Percentiles rank a stretch among this genome's conserved stretches.
Conservation (phyloP, 2,888 invertebrate genomes). For the Pammene fasciana region DNA sequence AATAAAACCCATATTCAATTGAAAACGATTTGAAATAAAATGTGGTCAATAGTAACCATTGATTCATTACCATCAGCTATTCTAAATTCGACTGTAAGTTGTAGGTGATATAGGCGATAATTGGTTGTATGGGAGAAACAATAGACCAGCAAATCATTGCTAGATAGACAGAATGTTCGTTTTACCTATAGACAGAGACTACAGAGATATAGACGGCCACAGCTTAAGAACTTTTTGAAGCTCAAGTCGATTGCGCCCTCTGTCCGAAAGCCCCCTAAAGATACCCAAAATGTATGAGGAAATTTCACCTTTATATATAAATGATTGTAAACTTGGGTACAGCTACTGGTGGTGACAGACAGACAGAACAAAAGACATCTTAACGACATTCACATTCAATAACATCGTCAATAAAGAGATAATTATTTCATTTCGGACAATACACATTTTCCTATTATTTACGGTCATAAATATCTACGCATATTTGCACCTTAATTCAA, state of each 20-base stretch:
- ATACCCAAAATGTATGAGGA: too few species aligned
- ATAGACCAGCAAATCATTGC: conserved; percentile 29
- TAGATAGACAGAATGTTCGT: conserved; percentile 31
- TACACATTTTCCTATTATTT: conserved; percentile 1
- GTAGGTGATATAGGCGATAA: not conserved
- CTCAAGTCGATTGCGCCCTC: too few species aligned
- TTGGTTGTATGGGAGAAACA: conserved; percentile 14
- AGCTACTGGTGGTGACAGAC: too few species aligned
- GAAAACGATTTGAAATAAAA: conserved; percentile 16
- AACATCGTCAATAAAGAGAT: conserved; percentile 17
- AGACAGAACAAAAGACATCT: too few species aligned
- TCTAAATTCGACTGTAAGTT: conserved; percentile 1
- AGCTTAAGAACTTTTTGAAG: too few species aligned
- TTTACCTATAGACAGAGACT: conserved; percentile 28
- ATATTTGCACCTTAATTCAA: not conserved
- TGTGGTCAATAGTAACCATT: conserved; percentile 27
- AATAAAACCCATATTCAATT: conserved; percentile 2
- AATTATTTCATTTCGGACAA: conserved; percentile 21
- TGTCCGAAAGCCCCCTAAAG: too few species aligned
- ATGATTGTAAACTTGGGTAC: too few species aligned
- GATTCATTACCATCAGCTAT: conserved; percentile 1
- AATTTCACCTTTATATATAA: too few species aligned
- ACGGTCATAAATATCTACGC: conserved; percentile 1
- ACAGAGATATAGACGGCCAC: too few species aligned
- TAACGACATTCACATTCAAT: not conserved